Base-by-base conservation (phyloP, 2,113 vertebrate species). In the Oncorhynchus masou region DNA sequence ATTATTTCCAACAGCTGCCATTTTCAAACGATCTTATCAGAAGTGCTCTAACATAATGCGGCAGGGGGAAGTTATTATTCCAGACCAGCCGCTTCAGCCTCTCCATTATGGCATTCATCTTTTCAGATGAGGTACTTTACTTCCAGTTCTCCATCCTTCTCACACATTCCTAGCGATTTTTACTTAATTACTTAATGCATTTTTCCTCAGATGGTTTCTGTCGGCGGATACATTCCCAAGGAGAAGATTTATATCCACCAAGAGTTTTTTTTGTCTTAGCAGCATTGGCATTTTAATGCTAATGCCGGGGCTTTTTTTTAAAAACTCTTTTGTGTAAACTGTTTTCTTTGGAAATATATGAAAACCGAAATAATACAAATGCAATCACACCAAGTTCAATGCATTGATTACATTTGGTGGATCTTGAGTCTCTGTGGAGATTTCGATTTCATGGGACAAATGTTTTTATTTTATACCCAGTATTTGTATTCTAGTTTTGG, bases 1-100 rank as follows among this genome's bases (percentile, higher is more conserved):
- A 95, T 96, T 96, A 95, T 97, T 96, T 94, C 92, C 95, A 96
- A 95, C 93, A 87, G 94, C 95, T 94, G 95, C 95, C 94, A 93
- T 95, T 96, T 92, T 92, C 92, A 81, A 91, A 93, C 91, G 88
- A 94, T 96, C 93, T 92, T 88, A 94, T 94, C 93, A 94, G 89
- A 84, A 89, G 86, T 82, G 86, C 86, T 75, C 85, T 91, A 94
- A 93, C 91, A 90, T 91, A 93, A 94, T 91, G 92, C 90, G 90
- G 91, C 86, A 81, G 90, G 90, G 77, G 88, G 90, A 91, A 86
- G 91, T 93, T 94, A 90, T 93, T 93, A 93, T 94, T 95, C 89
- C 89, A 83, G 86, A 89, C 89, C 88, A 89, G 90, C 84, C 74
- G 68, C 89, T 90, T 89, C 88, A 85, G 81, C 87, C 81, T 31